Evolutionary conservation across 2,888 invertebrate species (phyloP), one percentile per base, ranked within the genome.

Genomic region (Drosophila fulvimacula): DNA sequence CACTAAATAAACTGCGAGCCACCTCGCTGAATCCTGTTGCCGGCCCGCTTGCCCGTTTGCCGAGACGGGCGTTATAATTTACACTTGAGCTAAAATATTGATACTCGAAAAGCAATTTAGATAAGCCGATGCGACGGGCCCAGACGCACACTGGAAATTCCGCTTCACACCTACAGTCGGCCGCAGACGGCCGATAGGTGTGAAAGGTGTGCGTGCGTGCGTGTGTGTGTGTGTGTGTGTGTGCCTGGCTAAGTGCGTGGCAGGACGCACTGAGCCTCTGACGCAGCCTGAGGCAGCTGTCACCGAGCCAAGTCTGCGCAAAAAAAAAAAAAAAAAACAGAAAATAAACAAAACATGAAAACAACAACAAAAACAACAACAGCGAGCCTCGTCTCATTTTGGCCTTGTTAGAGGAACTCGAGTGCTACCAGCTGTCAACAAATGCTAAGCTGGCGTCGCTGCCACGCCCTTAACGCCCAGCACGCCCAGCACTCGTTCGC

Each of bases 1-100:
- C 84, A 85, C 83, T 83, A 88, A 86, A 88, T 83, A 85, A 88
- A 73, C 76, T 38, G 57, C 38, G 17, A 36, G 39, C 19, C 58
- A 51, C 39, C 49, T 58, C 48, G 34, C 32, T 30, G 55, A 32
- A 57, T 70, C 58, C 68, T 68, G 60, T 41, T 59, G 65, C 61
- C 6, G 27, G 48, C 48, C 46, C 30, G 30, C 11, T 27, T 9
- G 48, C 48, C 30, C 17, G 30, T 30, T 27, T 48, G 30, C 48
- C 2, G 19, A 44, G 55, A 71, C 70, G 63, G 73, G 81, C 79
- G 81, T 79, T 87, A 88, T 86, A 88, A 86, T 85, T 85, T 87
- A 90, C 90, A 91, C 90, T 91, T 90, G 90, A 91, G 89, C 87
- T 91, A 91, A 90, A 91, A 90, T 90, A 90, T 91, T 90, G 90